These are phyloP conservation scores for Hypocryptadius cinnamomeus DNA, from an alignment of 2,113 vertebrate genomes.

Conservation along the genomic window DNA sequence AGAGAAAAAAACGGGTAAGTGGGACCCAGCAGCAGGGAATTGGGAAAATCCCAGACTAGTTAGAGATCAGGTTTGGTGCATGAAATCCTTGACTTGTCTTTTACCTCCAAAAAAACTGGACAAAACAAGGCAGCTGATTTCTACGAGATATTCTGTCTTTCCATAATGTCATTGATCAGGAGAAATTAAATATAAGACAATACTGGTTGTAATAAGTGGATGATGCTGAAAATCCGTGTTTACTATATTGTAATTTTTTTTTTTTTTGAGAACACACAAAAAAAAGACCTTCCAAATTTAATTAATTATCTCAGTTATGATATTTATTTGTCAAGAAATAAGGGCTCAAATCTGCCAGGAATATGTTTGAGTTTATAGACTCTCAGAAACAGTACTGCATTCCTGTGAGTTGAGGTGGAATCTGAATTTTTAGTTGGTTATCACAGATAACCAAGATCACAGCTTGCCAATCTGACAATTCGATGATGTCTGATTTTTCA, in stretches of 20 bases:
- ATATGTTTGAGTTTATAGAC: neutral
- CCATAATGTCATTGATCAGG: neutral
- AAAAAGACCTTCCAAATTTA: neutral
- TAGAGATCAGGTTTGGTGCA: neutral
- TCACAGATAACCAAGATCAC: neutral
- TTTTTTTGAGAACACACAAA: neutral
- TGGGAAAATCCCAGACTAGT: neutral
- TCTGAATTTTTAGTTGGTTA: constrained; percentile 2
- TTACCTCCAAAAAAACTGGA: neutral
- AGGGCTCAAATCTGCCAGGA: neutral
- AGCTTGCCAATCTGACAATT: neutral
- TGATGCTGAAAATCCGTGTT: neutral
- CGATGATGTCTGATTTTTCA: neutral
- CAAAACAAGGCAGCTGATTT: neutral
- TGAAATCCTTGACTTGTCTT: neutral
- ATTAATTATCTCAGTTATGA: neutral
- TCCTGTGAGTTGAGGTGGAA: neutral
- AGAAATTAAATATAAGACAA: neutral
- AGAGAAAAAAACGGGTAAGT: neutral
- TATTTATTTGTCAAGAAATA: neutral
- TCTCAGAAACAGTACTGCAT: neutral
- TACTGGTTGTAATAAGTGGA: neutral
- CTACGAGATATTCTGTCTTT: neutral
- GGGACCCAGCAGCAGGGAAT: neutral
- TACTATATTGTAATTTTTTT: neutral